These are phyloP conservation scores for Erythrocercus mccallii DNA, from an alignment of 2,113 vertebrate species.

Conservation along the genomic window DNA sequence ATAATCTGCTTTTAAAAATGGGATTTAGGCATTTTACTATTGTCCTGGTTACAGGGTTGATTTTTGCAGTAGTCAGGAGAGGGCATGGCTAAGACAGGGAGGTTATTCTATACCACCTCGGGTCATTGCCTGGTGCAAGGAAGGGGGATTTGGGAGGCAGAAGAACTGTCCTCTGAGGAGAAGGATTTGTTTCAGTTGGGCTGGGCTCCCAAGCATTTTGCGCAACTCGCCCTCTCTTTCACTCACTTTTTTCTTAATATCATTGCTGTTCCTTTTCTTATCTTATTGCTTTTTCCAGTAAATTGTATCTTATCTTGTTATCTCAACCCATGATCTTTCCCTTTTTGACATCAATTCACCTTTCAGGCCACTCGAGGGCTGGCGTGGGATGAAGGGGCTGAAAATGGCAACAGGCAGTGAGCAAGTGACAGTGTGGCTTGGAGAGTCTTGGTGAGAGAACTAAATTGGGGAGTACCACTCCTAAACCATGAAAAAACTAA, in stretches of 20 bases:
- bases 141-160: background rate
- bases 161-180: background rate
- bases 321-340: background rate
- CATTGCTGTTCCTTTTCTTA: background rate
- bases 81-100: background rate
- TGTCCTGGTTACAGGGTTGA: background rate
- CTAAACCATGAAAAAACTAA: background rate
- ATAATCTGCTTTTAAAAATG: background rate
- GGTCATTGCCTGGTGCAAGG: background rate
- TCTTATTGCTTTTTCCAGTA: background rate
- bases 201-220: background rate
- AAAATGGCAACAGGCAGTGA: fast-evolving
- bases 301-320: background rate
- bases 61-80: background rate
- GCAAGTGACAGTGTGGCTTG: background rate
- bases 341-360: background rate
- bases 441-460: too few relatives aligned
- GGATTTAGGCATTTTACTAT: background rate
- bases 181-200: background rate
- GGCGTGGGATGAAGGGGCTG: too few relatives aligned
- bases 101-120: background rate
- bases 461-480: background rate
- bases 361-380: too few relatives aligned
- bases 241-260: background rate
- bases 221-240: fast-evolving